A percentile compares a stretch with the other conserved stretches of the same genome.
Conservation (phyloP, 2,113 vertebrate species). For the Oryzias celebensis region DNA sequence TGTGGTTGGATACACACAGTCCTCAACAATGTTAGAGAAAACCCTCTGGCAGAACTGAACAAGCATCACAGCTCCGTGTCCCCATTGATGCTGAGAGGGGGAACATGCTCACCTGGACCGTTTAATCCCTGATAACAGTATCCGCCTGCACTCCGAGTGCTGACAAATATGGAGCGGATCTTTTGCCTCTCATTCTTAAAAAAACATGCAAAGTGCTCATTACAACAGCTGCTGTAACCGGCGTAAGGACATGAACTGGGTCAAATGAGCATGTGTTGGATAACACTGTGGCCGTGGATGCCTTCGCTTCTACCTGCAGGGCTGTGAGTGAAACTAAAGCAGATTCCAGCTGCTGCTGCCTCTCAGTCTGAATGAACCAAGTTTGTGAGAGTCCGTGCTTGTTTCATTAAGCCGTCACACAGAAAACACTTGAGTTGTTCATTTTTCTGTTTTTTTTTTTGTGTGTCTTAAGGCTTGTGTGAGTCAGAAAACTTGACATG, state of each 20-base stretch:
- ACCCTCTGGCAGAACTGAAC: too few species aligned
- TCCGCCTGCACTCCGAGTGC: too few species aligned
- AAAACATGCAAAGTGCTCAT: background rate
- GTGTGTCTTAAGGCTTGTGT: background rate
- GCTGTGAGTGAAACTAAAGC: constrained; percentile 46
- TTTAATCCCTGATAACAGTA: too few species aligned
- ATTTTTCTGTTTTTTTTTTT: background rate
- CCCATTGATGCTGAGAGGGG: too few species aligned
- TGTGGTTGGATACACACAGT: constrained; percentile 9
- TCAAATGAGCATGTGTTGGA: constrained; percentile 23
- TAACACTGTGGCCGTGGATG: constrained; percentile 16
- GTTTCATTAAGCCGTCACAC: constrained; percentile 10
- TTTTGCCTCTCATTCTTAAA: background rate
- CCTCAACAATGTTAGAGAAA: background rate
- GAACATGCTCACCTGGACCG: too few species aligned
- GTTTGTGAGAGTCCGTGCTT: constrained; percentile 22
- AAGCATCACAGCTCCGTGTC: too few species aligned
- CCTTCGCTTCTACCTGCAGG: constrained; percentile 37
- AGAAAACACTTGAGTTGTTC: background rate
- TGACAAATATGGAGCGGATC: background rate
- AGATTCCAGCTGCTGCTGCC: constrained; percentile 53
- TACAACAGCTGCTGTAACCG: constrained; percentile 14
- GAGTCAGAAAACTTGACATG: constrained; percentile 6
- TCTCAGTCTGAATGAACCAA: constrained; percentile 51
- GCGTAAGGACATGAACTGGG: constrained; percentile 37